Percentiles rank a stretch among this genome's conserved stretches.
phyloP scores from a whole-genome alignment of 2,797 vertebrate genomes.

The Pantherophis alleghaniensis region DNA sequence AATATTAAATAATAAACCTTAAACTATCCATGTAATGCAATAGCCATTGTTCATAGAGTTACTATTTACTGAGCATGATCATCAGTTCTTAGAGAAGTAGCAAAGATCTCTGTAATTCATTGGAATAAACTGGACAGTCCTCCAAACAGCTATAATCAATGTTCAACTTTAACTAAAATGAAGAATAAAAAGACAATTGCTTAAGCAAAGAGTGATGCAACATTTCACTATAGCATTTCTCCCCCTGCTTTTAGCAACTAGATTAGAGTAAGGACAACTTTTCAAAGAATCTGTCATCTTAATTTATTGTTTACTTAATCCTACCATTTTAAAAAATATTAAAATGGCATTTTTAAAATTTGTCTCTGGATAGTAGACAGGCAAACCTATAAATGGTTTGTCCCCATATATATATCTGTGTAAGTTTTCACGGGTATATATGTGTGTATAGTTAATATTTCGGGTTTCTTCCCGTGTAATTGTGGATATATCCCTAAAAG shows the following conservation, averaged over 20 bases:
- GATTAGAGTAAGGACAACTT: background rate
- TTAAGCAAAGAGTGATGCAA: background rate
- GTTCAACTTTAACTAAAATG: background rate
- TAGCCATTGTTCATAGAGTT: rapidly evolving
- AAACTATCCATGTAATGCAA: background rate
- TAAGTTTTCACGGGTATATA: no score
- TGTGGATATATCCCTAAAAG: no score
- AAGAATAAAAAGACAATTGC: background rate
- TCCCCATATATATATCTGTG: no score
- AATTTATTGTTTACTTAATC: background rate
- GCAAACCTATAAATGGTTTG: background rate
- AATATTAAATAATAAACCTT: background rate
- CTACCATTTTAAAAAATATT: background rate
- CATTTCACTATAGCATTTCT: background rate
- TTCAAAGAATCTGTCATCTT: background rate
- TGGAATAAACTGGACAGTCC: background rate
- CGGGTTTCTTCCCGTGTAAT: no score
- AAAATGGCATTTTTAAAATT: background rate
- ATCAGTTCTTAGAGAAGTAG: background rate
- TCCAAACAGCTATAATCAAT: background rate
- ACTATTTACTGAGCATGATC: background rate
- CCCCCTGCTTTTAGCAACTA: background rate
- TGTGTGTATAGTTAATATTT: no score
- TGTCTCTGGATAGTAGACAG: background rate
- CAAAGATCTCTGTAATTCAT: background rate